Conservation (phyloP, 2,797 vertebrate genomes). For the Sebastes diaconus region DNA sequence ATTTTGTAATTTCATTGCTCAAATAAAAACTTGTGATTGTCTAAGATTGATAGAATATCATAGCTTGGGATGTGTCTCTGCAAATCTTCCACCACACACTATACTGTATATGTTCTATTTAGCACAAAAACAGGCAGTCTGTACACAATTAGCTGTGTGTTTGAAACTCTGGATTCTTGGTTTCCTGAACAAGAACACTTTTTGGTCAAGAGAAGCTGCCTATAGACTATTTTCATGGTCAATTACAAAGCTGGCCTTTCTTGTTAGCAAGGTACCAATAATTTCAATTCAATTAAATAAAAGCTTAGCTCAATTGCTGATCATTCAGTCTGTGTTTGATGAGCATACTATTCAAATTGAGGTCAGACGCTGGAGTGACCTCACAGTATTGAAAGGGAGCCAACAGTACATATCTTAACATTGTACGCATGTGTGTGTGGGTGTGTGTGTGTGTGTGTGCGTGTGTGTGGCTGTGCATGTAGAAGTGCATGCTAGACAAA, state of each 20-base stretch:
- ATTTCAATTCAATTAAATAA: not conserved
- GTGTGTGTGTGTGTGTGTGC: not conserved
- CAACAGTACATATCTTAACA: not conserved
- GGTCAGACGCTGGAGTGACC: slow-evolving; percentile 9
- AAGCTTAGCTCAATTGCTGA: not conserved
- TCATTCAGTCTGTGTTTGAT: slow-evolving; percentile 1
- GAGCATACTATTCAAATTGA: slow-evolving; percentile 7
- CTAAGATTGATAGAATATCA: not conserved
- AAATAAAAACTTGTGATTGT: not conserved
- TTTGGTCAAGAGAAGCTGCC: not conserved
- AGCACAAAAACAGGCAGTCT: not conserved
- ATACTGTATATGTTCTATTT: not conserved
- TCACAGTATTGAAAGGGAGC: slow-evolving; percentile 16
- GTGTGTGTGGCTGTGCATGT: not conserved
- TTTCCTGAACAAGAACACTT: not conserved
- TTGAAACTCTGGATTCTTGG: not conserved
- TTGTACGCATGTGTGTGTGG: not conserved
- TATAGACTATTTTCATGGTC: not conserved
- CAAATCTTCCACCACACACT: not conserved
- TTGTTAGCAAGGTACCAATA: not conserved
- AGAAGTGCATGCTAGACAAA: slow-evolving; percentile 31
- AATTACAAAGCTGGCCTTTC: not conserved
- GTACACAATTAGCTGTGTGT: not conserved
- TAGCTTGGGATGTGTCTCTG: not conserved
- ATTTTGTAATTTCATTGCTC: not conserved